A percentile compares a stretch with the other conserved stretches of the same genome.
Conservation (phyloP, 2,113 vertebrate genomes). For the Sapayoa aenigma region DNA sequence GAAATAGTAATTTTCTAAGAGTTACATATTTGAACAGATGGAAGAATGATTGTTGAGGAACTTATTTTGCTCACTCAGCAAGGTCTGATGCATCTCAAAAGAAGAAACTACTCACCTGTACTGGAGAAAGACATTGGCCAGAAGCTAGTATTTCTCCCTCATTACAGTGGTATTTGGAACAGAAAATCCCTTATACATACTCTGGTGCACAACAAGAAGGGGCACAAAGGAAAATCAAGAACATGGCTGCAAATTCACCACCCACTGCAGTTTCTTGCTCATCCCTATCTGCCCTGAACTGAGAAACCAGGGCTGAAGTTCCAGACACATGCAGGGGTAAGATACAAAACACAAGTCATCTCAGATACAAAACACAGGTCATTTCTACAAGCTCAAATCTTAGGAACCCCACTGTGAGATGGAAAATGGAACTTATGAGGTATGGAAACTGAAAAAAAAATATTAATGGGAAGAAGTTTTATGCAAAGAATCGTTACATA, state of each 20-base stretch:
- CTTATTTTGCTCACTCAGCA: not conserved
- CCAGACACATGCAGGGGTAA: fast-evolving
- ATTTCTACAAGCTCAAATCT: not conserved
- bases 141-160: not conserved
- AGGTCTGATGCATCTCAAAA: not conserved
- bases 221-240: not conserved
- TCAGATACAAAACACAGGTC: not conserved
- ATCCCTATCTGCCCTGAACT: not conserved
- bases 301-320: not conserved
- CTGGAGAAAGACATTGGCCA: not conserved
- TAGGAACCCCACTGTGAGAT: not conserved
- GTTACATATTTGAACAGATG: not conserved
- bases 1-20: not conserved
- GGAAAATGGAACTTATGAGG: not conserved
- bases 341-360: not conserved
- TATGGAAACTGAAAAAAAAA: not conserved
- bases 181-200: not conserved
- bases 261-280: not conserved
- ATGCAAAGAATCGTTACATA: fast-evolving
- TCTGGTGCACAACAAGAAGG: not conserved
- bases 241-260: not conserved
- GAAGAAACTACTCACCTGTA: not conserved
- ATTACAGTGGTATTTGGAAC: not conserved
- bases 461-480: not conserved
- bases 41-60: not conserved